A percentile compares a stretch with the other conserved stretches of the same genome.
Evolutionary conservation across 2,888 invertebrate species (phyloP).

Genomic region (Limnephilus lunatus): DNA sequence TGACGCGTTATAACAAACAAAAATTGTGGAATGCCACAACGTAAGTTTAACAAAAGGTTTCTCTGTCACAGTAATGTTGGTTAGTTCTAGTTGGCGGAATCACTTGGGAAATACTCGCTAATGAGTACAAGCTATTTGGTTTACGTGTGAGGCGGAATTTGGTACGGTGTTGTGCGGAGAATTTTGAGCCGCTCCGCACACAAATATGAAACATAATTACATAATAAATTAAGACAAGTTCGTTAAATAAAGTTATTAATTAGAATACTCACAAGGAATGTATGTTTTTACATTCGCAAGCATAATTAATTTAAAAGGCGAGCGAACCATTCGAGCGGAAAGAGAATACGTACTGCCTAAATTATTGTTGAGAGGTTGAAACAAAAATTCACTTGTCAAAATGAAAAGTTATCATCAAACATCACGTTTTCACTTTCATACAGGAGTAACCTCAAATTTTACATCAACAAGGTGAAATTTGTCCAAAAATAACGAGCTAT

Average conservation of each 20-base stretch:
- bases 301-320: background rate
- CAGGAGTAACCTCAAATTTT: background rate
- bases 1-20: background rate
- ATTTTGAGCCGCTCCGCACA: slow-evolving; percentile 15
- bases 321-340: background rate
- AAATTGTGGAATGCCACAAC: background rate
- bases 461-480: background rate
- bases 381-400: slow-evolving; percentile 12
- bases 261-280: background rate
- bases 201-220: slow-evolving; percentile 16
- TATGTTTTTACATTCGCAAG: background rate
- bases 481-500: background rate
- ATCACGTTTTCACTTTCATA: background rate
- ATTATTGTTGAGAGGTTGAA: background rate
- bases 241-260: slow-evolving; percentile 16
- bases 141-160: slow-evolving; percentile 8
- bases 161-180: background rate
- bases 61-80: background rate
- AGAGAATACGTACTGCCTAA: background rate
- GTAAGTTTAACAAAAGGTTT: background rate
- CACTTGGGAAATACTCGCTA: slow-evolving; percentile 45
- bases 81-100: background rate
- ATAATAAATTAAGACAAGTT: slow-evolving; percentile 10
- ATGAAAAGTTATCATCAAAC: background rate
- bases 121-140: slow-evolving; percentile 33